These are phyloP conservation scores for Arizona elegans DNA, from an alignment of 2,113 vertebrate genomes.

Conservation along the genomic window DNA sequence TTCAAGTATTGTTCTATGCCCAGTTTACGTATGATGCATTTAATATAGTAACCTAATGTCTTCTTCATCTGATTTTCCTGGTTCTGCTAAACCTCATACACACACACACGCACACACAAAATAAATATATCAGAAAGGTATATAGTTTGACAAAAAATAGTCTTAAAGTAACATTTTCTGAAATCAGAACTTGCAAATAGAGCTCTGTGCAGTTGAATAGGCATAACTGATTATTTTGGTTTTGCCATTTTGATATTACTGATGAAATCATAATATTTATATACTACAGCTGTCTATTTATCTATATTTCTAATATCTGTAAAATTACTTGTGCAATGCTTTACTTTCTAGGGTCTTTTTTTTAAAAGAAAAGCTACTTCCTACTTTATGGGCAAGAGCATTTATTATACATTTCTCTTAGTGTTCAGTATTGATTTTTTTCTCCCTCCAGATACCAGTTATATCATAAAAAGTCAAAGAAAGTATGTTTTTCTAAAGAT, in stretches of 20 bases:
- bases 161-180: background rate
- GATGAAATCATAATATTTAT: background rate
- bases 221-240: background rate
- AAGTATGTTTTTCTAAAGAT: conserved; percentile 20
- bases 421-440: conserved; percentile 2
- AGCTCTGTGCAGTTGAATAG: background rate
- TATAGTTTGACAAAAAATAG: background rate
- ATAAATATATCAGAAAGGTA: background rate
- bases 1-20: background rate
- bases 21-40: background rate
- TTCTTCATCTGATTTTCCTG: background rate
- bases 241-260: background rate
- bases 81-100: background rate
- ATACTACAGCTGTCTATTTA: background rate
- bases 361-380: background rate
- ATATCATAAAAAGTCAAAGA: conserved; percentile 15
- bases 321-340: background rate
- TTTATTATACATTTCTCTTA: conserved; percentile 20
- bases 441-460: background rate
- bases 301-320: background rate
- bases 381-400: conserved; percentile 1
- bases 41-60: background rate
- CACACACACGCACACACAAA: background rate
- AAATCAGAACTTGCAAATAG: background rate
- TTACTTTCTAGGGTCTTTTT: background rate